Conservation (phyloP, 1,140 invertebrate genomes). For the Chironomus striatipennis region DNA sequence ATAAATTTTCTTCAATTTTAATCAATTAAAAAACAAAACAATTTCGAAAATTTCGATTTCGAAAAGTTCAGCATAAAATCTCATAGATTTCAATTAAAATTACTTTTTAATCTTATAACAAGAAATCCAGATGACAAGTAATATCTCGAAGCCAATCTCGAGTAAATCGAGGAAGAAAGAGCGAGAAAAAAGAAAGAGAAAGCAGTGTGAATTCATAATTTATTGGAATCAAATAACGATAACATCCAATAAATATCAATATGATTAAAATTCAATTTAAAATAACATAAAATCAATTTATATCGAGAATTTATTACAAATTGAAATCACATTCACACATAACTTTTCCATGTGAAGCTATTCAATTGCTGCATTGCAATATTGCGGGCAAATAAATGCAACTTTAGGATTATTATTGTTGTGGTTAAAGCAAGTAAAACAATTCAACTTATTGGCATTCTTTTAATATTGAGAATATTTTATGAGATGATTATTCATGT, state of each 20-base stretch:
- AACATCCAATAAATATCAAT: background rate
- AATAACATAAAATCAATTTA: slow-evolving; percentile 10
- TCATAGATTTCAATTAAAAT: no score
- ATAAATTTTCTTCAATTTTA: no score
- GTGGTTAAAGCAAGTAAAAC: background rate
- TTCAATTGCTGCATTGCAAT: no score
- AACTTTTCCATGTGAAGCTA: background rate
- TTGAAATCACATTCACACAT: background rate
- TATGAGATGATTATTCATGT: slow-evolving; percentile 8
- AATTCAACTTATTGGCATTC: background rate
- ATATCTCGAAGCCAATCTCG: background rate
- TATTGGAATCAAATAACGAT: no score
- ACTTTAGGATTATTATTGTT: background rate
- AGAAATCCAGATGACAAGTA: background rate
- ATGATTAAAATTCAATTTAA: slow-evolving; percentile 15
- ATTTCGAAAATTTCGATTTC: no score
- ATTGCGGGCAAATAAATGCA: no score
- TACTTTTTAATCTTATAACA: no score
- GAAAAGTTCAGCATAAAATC: no score
- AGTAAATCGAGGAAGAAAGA: background rate
- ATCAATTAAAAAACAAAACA: no score
- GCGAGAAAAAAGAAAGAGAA: no score
- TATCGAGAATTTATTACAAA: background rate
- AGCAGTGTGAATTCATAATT: no score
- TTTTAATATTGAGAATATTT: background rate